Conservation (phyloP, 1,140 invertebrate genomes). For the Ostrea edulis region DNA sequence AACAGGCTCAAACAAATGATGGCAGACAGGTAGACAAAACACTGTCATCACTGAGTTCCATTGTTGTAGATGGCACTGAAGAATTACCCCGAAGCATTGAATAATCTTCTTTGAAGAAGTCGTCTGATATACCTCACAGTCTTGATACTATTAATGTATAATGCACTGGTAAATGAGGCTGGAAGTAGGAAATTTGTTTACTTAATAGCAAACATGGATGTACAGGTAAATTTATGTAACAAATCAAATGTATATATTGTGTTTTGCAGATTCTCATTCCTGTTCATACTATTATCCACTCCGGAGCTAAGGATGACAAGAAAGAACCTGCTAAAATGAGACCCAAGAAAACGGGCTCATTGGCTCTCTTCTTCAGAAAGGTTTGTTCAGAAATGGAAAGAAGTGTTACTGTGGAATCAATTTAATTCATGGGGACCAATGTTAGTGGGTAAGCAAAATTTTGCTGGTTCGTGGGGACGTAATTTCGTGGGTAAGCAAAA, state of each 20-base stretch:
- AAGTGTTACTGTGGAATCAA: too few species aligned
- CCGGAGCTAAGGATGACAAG: not conserved
- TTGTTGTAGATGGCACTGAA: too few species aligned
- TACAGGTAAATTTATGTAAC: too few species aligned
- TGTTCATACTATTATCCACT: slow-evolving; percentile 59
- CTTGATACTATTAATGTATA: not conserved
- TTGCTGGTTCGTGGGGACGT: too few species aligned
- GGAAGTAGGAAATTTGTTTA: not conserved
- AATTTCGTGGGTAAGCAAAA: too few species aligned
- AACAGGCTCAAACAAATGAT: slow-evolving; percentile 71
- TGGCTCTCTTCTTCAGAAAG: slow-evolving; percentile 80
- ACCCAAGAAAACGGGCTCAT: slow-evolving; percentile 77
- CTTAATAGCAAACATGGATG: not conserved
- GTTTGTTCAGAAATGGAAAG: slow-evolving; percentile 57
- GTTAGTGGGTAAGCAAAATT: too few species aligned
- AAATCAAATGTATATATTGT: not conserved
- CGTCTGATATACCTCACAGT: not conserved
- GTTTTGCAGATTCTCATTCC: slow-evolving; percentile 69
- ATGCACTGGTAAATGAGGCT: not conserved
- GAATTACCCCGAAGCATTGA: not conserved
- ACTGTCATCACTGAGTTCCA: not conserved
- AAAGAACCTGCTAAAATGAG: slow-evolving; percentile 62
- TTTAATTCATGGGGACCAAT: too few species aligned
- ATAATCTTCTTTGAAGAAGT: not conserved
- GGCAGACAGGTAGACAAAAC: slow-evolving; percentile 67